Base-by-base conservation (phyloP, 2,113 vertebrate species). In the Spea multiplicata region DNA sequence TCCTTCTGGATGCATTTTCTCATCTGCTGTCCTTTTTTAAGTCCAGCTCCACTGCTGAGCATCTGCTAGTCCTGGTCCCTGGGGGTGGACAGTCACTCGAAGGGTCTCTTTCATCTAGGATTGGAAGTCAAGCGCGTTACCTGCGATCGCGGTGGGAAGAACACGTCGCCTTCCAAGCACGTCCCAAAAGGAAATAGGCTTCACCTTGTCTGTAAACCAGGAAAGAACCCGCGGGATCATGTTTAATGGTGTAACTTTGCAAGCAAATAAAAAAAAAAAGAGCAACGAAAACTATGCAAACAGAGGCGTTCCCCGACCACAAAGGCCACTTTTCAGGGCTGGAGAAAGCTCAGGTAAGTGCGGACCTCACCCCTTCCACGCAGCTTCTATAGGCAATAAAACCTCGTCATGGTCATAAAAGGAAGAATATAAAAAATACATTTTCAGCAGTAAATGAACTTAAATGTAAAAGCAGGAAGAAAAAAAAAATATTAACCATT, bases 241-340 rank as follows among this genome's bases (percentile, higher is more conserved):
- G 67, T 67, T 30, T 73, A 59, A 53, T 80, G 66, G 62, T 67
- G 49, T n/a, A 80, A 66, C 70, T 80, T 79, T 52, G 30, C 44
- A 72, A 73, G 77, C 77, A 80, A 80, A 80, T 49, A 59, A n/a
- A 49, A 70, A 67, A 61, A 8, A 6, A 16, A 3, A 62, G 47
- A 71, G 30, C 17, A 61, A 12, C 13, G 64, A 52, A 59, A 55
- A 67, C n/a, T 67, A 44, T 73, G 77, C 77, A 73, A 80, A 80
- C 77, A 80, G 62, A 73, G 77, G 77, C 77, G 77, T 73, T 55
- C 50, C 77, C 62, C 48, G 30, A 30, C 30, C 12, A 55, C 62
- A 30, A 17, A n/a, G 48, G 44, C 30, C 9, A 49, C 69, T 78
- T 53, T 46, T 10, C 12, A 44, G 16, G 9, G 8, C 16, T 7